Percentiles rank a stretch among this genome's conserved stretches.
Conservation (phyloP, 2,888 invertebrate species). For the Ernsta delagoae region DNA sequence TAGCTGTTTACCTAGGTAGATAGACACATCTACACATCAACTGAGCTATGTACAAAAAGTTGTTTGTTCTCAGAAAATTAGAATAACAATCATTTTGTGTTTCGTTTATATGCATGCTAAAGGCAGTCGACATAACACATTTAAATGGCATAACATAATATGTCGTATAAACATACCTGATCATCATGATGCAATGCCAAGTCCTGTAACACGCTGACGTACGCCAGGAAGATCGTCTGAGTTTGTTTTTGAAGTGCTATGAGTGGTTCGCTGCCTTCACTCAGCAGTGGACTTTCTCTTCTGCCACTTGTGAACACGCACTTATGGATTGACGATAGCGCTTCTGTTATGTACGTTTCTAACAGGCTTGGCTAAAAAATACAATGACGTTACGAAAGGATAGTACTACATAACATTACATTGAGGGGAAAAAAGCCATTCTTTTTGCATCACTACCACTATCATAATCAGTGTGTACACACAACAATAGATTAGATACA, state of each 20-base stretch:
- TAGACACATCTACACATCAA: no score
- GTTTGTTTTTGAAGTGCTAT: constrained; percentile 67
- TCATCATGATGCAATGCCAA: constrained; percentile 89
- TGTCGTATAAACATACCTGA: constrained; percentile 62
- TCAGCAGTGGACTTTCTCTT: constrained; percentile 72
- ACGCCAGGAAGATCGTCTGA: constrained; percentile 86
- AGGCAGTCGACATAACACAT: no score
- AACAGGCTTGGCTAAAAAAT: constrained; percentile 65
- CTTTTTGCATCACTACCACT: no score
- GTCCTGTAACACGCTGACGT: constrained; percentile 88
- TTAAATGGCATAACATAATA: no score
- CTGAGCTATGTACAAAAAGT: no score
- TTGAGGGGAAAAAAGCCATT: no score
- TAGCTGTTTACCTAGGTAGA: no score
- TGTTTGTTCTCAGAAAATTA: no score
- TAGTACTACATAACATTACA: no score
- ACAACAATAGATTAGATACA: constrained; percentile 20
- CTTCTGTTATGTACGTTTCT: constrained; percentile 68
- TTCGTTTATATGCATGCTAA: no score
- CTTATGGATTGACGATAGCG: constrained; percentile 72
- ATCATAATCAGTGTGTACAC: no score
- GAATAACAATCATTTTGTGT: no score
- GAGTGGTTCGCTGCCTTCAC: constrained; percentile 64
- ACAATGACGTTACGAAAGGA: background rate
- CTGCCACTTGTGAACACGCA: constrained; percentile 69